These are phyloP conservation scores for Nomada goodeniana DNA, from an alignment of 2,888 invertebrate genomes.

Conservation along the genomic window DNA sequence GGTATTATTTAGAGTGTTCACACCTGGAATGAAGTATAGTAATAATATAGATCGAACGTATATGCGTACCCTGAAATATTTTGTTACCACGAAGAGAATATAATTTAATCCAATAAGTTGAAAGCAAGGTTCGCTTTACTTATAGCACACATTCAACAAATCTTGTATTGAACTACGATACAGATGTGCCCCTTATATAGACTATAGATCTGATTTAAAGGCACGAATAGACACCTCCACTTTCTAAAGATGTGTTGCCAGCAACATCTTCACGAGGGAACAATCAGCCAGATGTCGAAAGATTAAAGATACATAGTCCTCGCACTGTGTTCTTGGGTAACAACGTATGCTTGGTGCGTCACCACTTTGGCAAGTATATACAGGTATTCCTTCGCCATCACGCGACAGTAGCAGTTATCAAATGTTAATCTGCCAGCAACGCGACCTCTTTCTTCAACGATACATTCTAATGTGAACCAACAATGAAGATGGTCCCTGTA, in stretches of 20 bases:
- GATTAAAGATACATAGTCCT: conserved; percentile 59
- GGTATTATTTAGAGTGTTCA: too few relatives aligned
- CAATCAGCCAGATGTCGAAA: conserved; percentile 67
- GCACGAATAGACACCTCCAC: conserved; percentile 43
- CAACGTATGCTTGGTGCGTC: conserved; percentile 41
- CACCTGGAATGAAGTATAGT: too few relatives aligned
- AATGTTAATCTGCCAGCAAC: conserved; percentile 54
- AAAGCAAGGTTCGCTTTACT: background rate
- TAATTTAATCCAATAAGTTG: too few relatives aligned
- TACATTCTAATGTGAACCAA: conserved; percentile 46
- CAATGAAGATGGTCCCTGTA: conserved; percentile 60
- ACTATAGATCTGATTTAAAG: conserved; percentile 30
- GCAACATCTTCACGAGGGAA: conserved; percentile 61
- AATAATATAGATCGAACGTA: too few relatives aligned
- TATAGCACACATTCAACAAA: conserved; percentile 19
- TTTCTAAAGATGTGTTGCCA: conserved; percentile 64
- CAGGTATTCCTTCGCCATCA: conserved; percentile 8
- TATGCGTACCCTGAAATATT: too few relatives aligned
- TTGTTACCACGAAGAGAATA: too few relatives aligned
- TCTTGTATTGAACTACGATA: conserved; percentile 53
- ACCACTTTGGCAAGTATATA: conserved; percentile 22
- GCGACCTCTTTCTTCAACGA: conserved; percentile 72
- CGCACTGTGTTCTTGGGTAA: conserved; percentile 62
- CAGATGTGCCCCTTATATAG: conserved; percentile 39
- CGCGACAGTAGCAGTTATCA: conserved; percentile 58